Evolutionary conservation across 1,140 invertebrate species (phyloP), one percentile per base, ranked within the genome.

Genomic region (Hesperophylax magnus): DNA sequence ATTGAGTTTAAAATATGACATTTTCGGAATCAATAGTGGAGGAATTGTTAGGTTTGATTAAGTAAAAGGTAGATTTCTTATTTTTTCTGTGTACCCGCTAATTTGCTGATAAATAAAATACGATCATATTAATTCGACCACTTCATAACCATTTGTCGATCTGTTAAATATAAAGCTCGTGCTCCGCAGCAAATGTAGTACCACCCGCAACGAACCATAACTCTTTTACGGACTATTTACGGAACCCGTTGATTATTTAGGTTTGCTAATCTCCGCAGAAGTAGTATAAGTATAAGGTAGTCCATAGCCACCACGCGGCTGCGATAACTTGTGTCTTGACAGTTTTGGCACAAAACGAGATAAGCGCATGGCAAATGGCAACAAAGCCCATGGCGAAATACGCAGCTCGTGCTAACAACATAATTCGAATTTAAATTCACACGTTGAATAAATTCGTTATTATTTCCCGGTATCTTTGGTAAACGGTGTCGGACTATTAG

Each of bases 371-470:
- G 56, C 52, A 24, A 81, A 47, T 47, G 39, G 39, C 39, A 47
- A 81, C 79, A 81, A 81, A 81, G 78, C 54, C 22, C 20, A 39
- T 78, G 60, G 60, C 61, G 77, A 65, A 78, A 78, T 31, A 27
- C 39, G 3, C 5, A 39, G 47, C 61, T 67, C 74, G 80, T 77
- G 80, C 75, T 78, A 81, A 81, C 80, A 81, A 81, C 76, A 81
- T 81, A 77, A 81, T 81, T 81, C 78, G 75, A 81, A 81, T 81
- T 47, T 81, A 81, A 81, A 81, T 81, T 77, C 80, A 81, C 80
- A 81, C 76, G 75, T 72, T 77, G 17, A 22, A 65, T 69, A 47
- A 47, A 47, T 67, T 67, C 47, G 20, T 63, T 61, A 47, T 20
- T 47, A 52, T 77, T 63, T 77, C 24, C 24, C 20, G 39, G 24